Percentiles rank a stretch among this genome's conserved stretches.
phyloP scores from a whole-genome alignment of 2,888 invertebrate genomes.

The Philereme transversata region DNA sequence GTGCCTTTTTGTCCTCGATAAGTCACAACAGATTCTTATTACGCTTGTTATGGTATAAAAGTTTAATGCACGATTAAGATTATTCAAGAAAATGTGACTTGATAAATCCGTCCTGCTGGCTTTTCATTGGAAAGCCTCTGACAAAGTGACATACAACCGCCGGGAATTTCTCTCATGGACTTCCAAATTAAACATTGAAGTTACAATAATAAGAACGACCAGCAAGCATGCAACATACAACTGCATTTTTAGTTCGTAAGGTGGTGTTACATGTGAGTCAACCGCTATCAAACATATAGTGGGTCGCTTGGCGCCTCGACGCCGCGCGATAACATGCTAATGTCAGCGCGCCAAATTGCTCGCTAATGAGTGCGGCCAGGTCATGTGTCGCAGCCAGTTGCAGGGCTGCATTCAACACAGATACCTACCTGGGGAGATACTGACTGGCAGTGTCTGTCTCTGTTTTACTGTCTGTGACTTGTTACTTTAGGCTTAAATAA shows the following conservation, averaged over 20 bases:
- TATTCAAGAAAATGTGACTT: no score
- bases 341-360: constrained; percentile 28
- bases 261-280: constrained; percentile 1
- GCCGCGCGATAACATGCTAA: constrained; percentile 26
- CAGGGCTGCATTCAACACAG: constrained; percentile 8
- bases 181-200: neutral
- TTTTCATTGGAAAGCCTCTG: no score
- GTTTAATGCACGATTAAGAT: no score
- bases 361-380: constrained; percentile 21
- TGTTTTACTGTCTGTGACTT: neutral
- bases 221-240: neutral
- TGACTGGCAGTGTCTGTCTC: neutral
- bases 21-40: neutral
- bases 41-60: no score
- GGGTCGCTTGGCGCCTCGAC: constrained; percentile 19
- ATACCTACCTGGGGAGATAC: neutral
- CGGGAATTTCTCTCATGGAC: neutral
- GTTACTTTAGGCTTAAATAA: no score
- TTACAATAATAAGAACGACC: neutral
- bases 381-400: constrained; percentile 3
- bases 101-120: no score
- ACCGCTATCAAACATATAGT: constrained; percentile 8
- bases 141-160: no score
- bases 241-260: neutral
- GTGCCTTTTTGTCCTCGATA: constrained; percentile 1